These are phyloP conservation scores for Pantherophis guttatus DNA, from an alignment of 2,113 vertebrate species.

Conservation along the genomic window DNA sequence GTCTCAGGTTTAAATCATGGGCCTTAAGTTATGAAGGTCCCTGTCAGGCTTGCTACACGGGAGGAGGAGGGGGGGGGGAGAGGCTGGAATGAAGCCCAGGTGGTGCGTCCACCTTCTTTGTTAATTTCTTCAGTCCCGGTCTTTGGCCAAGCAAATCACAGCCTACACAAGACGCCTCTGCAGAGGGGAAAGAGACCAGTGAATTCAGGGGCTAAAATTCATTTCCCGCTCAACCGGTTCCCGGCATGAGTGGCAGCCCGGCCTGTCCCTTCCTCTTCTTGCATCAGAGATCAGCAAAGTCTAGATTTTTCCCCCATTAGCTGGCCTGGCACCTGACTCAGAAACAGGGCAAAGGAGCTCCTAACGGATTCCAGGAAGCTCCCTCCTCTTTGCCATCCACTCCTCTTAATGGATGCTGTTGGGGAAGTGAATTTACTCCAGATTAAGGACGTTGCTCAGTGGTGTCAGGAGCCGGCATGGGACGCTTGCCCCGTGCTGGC, in stretches of 20 bases:
- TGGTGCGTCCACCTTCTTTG: background rate
- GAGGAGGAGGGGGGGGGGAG: background rate
- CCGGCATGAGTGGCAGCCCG: background rate
- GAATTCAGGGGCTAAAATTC: background rate
- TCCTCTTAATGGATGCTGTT: background rate
- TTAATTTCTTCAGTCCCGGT: background rate
- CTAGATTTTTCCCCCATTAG: background rate
- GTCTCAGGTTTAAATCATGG: background rate
- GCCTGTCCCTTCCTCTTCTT: background rate
- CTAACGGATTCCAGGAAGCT: background rate
- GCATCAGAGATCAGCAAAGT: background rate
- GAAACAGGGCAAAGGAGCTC: background rate
- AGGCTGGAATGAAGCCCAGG: background rate
- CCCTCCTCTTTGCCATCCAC: background rate
- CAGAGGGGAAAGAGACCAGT: background rate
- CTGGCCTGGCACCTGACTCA: background rate
- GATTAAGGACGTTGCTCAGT: background rate
- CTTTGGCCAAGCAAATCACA: background rate
- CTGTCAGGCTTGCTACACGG: background rate
- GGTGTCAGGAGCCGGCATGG: background rate
- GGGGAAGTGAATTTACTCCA: background rate
- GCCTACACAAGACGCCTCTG: background rate
- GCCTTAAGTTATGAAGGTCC: background rate
- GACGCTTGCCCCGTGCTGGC: background rate
- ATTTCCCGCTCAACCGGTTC: background rate